Conservation (phyloP, 2,888 invertebrate genomes). For the Pollenia angustigena region DNA sequence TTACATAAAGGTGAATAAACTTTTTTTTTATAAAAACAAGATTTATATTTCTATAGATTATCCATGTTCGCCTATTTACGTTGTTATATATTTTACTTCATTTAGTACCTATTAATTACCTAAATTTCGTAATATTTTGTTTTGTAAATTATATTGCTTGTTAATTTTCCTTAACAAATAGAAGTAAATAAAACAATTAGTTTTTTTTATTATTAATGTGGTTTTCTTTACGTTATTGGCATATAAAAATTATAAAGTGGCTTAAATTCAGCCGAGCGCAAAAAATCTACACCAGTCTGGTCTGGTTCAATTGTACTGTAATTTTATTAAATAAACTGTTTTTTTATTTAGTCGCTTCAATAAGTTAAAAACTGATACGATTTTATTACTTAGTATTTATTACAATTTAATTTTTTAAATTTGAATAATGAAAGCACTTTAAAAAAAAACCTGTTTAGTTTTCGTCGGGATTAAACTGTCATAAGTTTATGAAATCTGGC, state of each 20-base stretch:
- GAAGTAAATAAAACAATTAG: conserved; percentile 11
- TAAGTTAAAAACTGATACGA: not conserved
- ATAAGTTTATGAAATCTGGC: no score
- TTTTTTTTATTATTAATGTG: not conserved
- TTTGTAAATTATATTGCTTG: conserved; percentile 30
- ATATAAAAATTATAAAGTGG: conserved; percentile 20
- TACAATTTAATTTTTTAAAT: no score
- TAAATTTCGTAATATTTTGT: conserved; percentile 52
- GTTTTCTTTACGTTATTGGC: conserved; percentile 20
- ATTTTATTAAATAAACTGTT: no score
- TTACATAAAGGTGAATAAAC: conserved; percentile 4
- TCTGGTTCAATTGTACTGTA: no score
- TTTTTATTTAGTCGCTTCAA: no score
- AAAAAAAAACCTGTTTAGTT: no score
- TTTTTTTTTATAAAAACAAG: not conserved
- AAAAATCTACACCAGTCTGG: not conserved
- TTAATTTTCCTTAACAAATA: conserved; percentile 10
- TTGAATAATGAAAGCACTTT: no score
- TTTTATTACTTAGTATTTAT: not conserved
- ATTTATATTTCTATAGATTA: not conserved
- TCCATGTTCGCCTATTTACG: not conserved
- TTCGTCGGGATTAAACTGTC: no score
- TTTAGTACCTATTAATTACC: conserved; percentile 50
- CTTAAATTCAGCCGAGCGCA: conserved; percentile 53
- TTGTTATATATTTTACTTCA: not conserved